Percentiles rank a stretch among this genome's conserved stretches.
These are phyloP conservation scores for Bombycilla garrulus DNA, from an alignment of 2,113 vertebrate species.

Conservation along the genomic window DNA sequence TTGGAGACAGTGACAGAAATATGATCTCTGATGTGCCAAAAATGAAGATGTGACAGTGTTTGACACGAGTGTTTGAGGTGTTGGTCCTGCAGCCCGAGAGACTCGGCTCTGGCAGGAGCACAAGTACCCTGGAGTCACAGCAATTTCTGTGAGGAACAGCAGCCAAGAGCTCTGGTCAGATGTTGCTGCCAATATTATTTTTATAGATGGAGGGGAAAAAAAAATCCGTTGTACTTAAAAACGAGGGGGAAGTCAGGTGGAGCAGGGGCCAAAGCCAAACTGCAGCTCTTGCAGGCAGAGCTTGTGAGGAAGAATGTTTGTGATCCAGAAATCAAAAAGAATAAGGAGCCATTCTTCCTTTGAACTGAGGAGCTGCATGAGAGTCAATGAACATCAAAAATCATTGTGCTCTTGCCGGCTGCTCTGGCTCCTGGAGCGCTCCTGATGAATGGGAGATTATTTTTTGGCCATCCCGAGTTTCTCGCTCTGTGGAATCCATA, in stretches of 20 bases:
- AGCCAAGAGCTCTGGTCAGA: background rate
- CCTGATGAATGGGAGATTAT: slow-evolving; percentile 4
- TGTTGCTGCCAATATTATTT: background rate
- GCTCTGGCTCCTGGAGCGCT: background rate
- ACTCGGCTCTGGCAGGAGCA: background rate
- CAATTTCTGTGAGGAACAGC: background rate
- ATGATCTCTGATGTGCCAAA: background rate
- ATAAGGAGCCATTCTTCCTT: background rate
- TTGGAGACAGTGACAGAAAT: background rate
- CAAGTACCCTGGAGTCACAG: background rate
- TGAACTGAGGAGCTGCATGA: background rate
- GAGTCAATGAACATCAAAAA: background rate
- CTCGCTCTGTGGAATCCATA: background rate
- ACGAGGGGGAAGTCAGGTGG: background rate
- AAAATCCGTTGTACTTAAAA: background rate
- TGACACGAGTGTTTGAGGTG: fast-evolving
- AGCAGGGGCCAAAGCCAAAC: background rate
- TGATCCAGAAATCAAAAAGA: background rate
- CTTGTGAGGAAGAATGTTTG: background rate
- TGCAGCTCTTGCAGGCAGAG: background rate
- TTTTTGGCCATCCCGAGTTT: background rate
- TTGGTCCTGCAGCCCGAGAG: background rate
- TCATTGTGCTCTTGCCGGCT: background rate
- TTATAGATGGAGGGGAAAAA: background rate
- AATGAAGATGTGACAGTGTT: background rate